Conservation (phyloP, 2,888 invertebrate genomes). For the Bhutanitis thaidina region DNA sequence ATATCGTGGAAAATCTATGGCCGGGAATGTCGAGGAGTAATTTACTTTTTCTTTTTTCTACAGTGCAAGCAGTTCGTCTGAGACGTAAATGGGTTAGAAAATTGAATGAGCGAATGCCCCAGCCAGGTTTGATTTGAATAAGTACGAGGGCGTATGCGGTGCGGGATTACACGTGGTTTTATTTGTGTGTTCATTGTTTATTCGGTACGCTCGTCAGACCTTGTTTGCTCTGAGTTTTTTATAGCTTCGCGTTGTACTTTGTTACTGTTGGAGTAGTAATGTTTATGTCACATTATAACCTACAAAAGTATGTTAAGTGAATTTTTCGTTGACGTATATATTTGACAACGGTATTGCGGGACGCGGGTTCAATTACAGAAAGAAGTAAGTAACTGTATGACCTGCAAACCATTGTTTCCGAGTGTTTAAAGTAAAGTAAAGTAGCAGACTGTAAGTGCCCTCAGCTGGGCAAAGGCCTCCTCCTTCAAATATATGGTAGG, state of each 20-base stretch:
- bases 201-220: slow-evolving; percentile 32
- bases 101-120: slow-evolving; percentile 70
- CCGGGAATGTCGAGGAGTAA: slow-evolving; percentile 53
- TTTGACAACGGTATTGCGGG: too few relatives aligned
- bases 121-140: slow-evolving; percentile 63
- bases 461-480: too few relatives aligned
- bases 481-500: too few relatives aligned
- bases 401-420: too few relatives aligned
- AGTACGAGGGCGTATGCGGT: slow-evolving; percentile 57
- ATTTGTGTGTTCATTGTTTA: slow-evolving; percentile 40
- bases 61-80: slow-evolving; percentile 64
- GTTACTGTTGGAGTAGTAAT: background rate
- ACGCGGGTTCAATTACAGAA: too few relatives aligned
- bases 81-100: slow-evolving; percentile 79
- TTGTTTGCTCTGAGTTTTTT: slow-evolving; percentile 23
- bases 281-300: too few relatives aligned
- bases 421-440: too few relatives aligned
- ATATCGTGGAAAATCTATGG: slow-evolving; percentile 71
- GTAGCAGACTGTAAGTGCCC: too few relatives aligned
- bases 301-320: too few relatives aligned
- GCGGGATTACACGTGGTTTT: slow-evolving; percentile 55
- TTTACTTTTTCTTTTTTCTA: slow-evolving; percentile 37
- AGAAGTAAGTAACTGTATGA: too few relatives aligned
- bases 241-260: slow-evolving; percentile 14
- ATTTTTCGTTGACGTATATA: too few relatives aligned